Conservation (phyloP, 2,113 vertebrate species). For the Paralichthys olivaceus region DNA sequence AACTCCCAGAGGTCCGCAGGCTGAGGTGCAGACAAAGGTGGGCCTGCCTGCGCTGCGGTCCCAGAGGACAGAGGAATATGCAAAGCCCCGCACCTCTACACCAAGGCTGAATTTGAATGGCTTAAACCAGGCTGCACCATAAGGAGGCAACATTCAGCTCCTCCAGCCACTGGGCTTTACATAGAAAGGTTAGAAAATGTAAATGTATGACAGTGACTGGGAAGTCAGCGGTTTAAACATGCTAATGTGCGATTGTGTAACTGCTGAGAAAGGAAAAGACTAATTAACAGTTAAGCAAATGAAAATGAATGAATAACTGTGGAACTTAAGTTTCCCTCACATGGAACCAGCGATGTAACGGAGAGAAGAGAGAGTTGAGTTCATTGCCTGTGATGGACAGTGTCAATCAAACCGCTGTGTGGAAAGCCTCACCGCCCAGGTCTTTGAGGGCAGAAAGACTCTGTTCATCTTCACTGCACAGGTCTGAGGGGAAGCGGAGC, state of each 20-base stretch:
- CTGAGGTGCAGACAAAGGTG: slow-evolving; percentile 71
- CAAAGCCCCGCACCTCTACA: slow-evolving; percentile 70
- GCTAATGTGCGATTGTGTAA: slow-evolving; percentile 49
- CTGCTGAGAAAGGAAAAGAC: slow-evolving; percentile 4
- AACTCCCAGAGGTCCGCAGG: slow-evolving; percentile 82
- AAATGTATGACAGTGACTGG: slow-evolving; percentile 52
- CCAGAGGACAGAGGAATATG: slow-evolving; percentile 70
- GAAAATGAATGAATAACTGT: slow-evolving; percentile 24
- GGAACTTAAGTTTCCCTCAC: not conserved
- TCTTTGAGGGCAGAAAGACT: slow-evolving; percentile 55
- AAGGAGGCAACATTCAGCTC: slow-evolving; percentile 70
- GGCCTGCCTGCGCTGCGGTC: slow-evolving; percentile 52
- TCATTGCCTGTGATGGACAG: slow-evolving; percentile 88
- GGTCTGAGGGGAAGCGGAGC: slow-evolving; percentile 19
- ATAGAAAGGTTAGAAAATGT: slow-evolving; percentile 66
- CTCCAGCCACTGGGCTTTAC: slow-evolving; percentile 58
- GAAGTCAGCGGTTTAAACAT: slow-evolving; percentile 45
- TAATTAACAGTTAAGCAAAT: slow-evolving; percentile 41
- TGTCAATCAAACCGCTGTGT: slow-evolving; percentile 78
- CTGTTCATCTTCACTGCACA: slow-evolving; percentile 63
- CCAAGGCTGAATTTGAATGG: slow-evolving; percentile 67
- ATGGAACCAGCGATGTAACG: not conserved
- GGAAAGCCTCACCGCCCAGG: slow-evolving; percentile 59
- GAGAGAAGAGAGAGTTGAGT: slow-evolving; percentile 79
- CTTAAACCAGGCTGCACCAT: slow-evolving; percentile 66